Percentiles rank a stretch among this genome's conserved stretches.
phyloP scores from a whole-genome alignment of 2,113 vertebrate species.

The Spea bombifrons region DNA sequence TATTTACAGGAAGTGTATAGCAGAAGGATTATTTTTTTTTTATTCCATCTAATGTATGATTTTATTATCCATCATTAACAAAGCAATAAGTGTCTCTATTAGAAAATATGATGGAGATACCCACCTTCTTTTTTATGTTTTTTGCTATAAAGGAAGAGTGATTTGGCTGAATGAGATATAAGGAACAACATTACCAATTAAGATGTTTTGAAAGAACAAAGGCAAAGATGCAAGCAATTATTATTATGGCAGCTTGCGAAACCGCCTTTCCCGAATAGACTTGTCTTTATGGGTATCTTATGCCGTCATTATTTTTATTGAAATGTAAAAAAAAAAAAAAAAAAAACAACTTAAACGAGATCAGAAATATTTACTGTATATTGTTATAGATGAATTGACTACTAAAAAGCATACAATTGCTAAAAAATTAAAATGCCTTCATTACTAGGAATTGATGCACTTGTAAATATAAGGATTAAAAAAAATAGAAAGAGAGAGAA shows the following conservation, averaged over 20 bases:
- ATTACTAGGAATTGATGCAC: conserved; percentile 3
- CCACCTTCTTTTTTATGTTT: conserved; percentile 34
- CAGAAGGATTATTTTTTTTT: conserved; percentile 12
- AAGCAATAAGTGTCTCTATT: conserved; percentile 29
- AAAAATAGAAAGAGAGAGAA: not conserved
- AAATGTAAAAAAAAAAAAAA: conserved; percentile 23
- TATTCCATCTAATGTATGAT: conserved; percentile 22
- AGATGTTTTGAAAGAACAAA: conserved; percentile 18
- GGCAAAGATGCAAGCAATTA: conserved; percentile 37
- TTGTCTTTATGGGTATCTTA: conserved; percentile 11
- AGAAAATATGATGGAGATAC: conserved; percentile 18
- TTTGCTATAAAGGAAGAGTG: conserved; percentile 34
- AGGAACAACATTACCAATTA: conserved; percentile 30
- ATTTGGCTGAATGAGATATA: conserved; percentile 28
- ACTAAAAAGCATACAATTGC: conserved; percentile 26
- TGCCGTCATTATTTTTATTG: conserved; percentile 22
- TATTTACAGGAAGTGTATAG: not conserved
- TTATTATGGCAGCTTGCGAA: conserved; percentile 34
- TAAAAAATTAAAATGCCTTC: conserved; percentile 17
- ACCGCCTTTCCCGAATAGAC: conserved; percentile 3
- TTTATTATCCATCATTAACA: conserved; percentile 35
- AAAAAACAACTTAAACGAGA: conserved; percentile 21
- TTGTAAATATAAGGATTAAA: not conserved
- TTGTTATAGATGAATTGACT: conserved; percentile 41
- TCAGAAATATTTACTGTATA: conserved; percentile 41